Evolutionary conservation across 1,140 invertebrate species (phyloP).

Genomic region (Heliconius eleuchia): DNA sequence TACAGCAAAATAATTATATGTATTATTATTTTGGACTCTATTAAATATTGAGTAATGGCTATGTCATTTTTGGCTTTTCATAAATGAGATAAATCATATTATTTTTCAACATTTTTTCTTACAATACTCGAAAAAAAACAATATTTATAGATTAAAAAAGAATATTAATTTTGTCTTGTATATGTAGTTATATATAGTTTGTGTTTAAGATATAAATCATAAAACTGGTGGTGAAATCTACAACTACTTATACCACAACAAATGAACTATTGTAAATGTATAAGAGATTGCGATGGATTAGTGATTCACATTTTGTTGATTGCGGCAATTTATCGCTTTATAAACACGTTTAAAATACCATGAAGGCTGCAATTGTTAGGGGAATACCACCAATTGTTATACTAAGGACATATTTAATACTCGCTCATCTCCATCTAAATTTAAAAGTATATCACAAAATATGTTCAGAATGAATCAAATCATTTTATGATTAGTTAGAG

Average conservation of each 20-base stretch:
- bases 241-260: constrained; percentile 12
- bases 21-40: neutral
- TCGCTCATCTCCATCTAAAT: constrained; percentile 56
- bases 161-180: neutral
- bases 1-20: neutral
- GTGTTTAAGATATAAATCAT: neutral
- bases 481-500: constrained; percentile 32
- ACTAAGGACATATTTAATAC: constrained; percentile 76
- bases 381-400: constrained; percentile 71
- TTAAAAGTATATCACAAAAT: constrained; percentile 47
- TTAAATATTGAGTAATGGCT: neutral
- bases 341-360: constrained; percentile 67
- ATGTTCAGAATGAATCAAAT: constrained; percentile 32
- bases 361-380: constrained; percentile 75
- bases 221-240: neutral
- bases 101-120: neutral
- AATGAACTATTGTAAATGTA: constrained; percentile 30
- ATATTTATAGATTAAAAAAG: neutral
- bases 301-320: constrained; percentile 70
- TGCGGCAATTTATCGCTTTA: constrained; percentile 73
- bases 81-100: neutral
- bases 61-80: neutral
- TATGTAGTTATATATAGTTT: neutral
- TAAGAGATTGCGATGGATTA: constrained; percentile 53
- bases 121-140: neutral